A percentile compares a stretch with the other conserved stretches of the same genome.
Evolutionary conservation across 2,113 vertebrate species (phyloP).

Genomic region (Neoarius graeffei): DNA sequence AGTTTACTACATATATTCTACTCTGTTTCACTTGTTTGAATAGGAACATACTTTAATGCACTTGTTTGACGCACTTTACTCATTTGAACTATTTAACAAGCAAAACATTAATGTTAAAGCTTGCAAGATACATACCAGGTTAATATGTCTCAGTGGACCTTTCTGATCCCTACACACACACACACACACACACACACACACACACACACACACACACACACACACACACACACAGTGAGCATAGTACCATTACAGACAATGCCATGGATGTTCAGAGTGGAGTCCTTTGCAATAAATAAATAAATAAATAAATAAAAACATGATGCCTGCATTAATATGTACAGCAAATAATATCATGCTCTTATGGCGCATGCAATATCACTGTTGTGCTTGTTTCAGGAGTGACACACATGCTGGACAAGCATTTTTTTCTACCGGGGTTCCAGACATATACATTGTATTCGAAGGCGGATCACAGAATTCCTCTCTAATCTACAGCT

Average conservation of each 20-base stretch:
- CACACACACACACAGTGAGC: background rate
- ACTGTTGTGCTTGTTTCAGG: background rate
- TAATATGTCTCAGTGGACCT: background rate
- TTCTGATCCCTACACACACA: background rate
- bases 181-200: background rate
- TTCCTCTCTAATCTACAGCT: background rate
- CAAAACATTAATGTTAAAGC: background rate
- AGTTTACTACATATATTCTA: background rate
- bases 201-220: background rate
- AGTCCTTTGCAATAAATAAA: conserved; percentile 22
- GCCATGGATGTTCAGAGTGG: background rate
- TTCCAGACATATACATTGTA: background rate
- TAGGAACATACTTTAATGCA: background rate
- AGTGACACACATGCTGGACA: background rate
- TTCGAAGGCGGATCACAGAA: background rate
- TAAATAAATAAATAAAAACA: conserved; percentile 46
- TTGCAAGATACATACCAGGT: background rate
- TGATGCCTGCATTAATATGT: conserved; percentile 63
- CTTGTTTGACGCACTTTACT: background rate
- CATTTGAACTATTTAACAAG: background rate
- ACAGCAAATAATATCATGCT: conserved; percentile 64
- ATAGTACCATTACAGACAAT: background rate
- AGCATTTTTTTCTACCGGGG: background rate
- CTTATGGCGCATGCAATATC: conserved; percentile 61
- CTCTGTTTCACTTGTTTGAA: background rate